These are phyloP conservation scores for Sylvia atricapilla DNA, from an alignment of 2,113 vertebrate species.

Conservation along the genomic window DNA sequence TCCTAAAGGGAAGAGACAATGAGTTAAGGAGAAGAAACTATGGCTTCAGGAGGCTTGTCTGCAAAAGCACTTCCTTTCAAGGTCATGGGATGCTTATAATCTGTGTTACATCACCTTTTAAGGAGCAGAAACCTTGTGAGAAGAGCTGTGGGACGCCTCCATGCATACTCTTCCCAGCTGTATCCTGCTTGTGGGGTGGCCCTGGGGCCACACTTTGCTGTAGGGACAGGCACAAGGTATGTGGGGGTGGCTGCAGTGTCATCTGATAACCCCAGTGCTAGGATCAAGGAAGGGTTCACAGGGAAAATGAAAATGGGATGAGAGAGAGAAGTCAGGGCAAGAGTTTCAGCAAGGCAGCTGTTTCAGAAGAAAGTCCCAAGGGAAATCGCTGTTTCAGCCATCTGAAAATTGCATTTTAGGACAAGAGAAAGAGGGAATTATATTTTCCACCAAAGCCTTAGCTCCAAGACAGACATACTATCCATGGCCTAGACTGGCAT, in stretches of 20 bases:
- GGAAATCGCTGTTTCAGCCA: background rate
- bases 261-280: background rate
- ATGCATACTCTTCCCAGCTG: background rate
- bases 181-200: rapidly evolving
- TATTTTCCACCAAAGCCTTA: background rate
- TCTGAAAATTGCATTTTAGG: background rate
- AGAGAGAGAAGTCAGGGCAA: background rate
- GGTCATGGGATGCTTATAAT: background rate
- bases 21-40: background rate
- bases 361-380: background rate
- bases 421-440: background rate
- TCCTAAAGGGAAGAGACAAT: slow-evolving; percentile 65
- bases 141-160: background rate
- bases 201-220: background rate
- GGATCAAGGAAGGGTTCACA: background rate
- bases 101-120: background rate
- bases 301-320: background rate
- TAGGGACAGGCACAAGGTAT: background rate
- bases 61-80: background rate
- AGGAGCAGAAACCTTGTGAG: background rate
- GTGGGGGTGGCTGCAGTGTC: background rate
- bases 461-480: background rate
- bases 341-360: background rate
- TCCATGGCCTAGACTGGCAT: background rate
- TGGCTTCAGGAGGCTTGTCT: background rate